Base-by-base conservation (phyloP, 2,888 invertebrate genomes). In the Melanophora roralis region DNA sequence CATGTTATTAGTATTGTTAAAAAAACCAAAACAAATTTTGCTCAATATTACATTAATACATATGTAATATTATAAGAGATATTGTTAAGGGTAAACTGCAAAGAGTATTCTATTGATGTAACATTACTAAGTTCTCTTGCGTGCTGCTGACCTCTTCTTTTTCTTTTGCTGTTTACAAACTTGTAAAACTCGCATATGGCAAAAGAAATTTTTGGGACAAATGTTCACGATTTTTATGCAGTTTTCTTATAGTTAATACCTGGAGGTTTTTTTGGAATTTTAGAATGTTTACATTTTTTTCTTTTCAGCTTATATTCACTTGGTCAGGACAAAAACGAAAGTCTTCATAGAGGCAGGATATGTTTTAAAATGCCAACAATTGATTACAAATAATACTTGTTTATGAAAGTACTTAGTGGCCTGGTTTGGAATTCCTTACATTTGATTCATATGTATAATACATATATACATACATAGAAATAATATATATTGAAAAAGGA, bases 311-410 rank as follows among this genome's bases (percentile, higher is more conserved):
- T 62, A 19, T 19, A 23, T 43, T n/a, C 21, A 11, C 62, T 64
- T 62, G 68, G 38, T 36, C 59, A 47, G 51, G 3, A 51, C 49
- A 51, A 76, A 76, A 76, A 40, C 14, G 71, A 76, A 76, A 67
- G 72, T 72, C 62, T 45, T 65, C 40, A 51, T 60, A 47, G 3
- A 40, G 38, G 62, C 62, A 47, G 62, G 43, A 51, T 53, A 67
- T 67, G 23, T 49, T 49, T 23, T 36, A 43, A 36, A 47, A 59
- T 57, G 43, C 19, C 7, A 47, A 36, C 12, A 23, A 27, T 45
- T 57, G 19, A 19, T 53, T 32, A n/a, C 4, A 45, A 9, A 45
- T 45, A 16, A 62, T 62, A 53, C 40, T 38, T 57, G 21, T 69
- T 76, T 62, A 49, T 64, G 5, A 14, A 47, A 55, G 21, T 53